These are phyloP conservation scores for Suillia variegata DNA, from an alignment of 2,888 invertebrate species.

Conservation along the genomic window DNA sequence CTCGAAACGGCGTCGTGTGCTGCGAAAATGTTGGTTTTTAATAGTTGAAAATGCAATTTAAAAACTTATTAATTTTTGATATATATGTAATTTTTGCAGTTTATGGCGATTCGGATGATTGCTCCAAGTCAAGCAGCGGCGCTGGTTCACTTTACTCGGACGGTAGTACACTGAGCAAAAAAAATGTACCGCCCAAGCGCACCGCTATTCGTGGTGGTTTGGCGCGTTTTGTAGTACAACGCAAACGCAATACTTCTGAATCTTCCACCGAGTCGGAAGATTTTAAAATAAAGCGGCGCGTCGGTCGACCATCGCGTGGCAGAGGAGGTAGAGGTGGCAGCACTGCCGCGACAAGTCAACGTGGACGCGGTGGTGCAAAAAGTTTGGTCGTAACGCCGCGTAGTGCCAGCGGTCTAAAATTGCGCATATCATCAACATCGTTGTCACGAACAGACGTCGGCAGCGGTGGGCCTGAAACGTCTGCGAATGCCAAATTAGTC, in stretches of 20 bases:
- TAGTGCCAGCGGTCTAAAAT: conserved; percentile 31
- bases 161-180: no score
- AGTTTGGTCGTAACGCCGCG: conserved; percentile 21
- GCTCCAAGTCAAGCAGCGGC: no score
- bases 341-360: neutral
- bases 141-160: no score
- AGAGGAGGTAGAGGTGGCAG: neutral
- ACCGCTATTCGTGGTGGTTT: neutral
- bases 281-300: neutral
- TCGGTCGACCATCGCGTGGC: neutral
- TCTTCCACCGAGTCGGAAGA: conserved; percentile 41
- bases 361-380: neutral
- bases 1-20: conserved; percentile 18
- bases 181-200: no score
- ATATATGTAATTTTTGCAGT: no score
- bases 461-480: conserved; percentile 23
- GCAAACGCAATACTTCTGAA: conserved; percentile 30
- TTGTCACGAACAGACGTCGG: conserved; percentile 11
- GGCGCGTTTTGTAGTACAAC: neutral
- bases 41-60: neutral
- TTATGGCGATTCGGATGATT: conserved; percentile 27
- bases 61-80: neutral
- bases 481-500: conserved; percentile 21
- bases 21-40: conserved; percentile 19
- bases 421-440: conserved; percentile 38